Percentiles rank a stretch among this genome's conserved stretches.
phyloP scores from a whole-genome alignment of 2,113 vertebrate species.

The Canis aureus region DNA sequence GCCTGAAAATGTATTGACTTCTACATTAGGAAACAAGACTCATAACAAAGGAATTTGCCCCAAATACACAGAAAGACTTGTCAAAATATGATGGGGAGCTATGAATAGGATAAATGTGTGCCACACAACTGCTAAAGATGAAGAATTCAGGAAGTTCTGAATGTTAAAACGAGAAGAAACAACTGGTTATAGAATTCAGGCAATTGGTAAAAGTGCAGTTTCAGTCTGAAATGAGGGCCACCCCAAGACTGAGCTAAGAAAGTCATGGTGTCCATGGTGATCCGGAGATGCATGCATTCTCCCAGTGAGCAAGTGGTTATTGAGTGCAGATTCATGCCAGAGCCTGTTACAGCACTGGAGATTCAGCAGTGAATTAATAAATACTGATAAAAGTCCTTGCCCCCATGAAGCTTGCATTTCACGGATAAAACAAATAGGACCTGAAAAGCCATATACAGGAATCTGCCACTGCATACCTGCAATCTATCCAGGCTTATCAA shows the following conservation, averaged over 20 bases:
- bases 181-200: slow-evolving; percentile 25
- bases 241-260: not conserved
- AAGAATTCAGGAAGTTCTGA: not conserved
- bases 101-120: not conserved
- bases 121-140: not conserved
- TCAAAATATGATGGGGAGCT: not conserved
- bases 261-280: not conserved
- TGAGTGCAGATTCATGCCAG: not conserved
- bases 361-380: not conserved
- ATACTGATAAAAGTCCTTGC: not conserved
- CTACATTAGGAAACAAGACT: not conserved
- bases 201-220: slow-evolving; percentile 22
- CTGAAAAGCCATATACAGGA: not conserved
- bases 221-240: not conserved
- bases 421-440: not conserved
- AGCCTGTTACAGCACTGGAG: not conserved
- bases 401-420: not conserved
- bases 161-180: not conserved
- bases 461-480: not conserved
- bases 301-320: not conserved
- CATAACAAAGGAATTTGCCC: slow-evolving; percentile 12
- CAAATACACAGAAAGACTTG: not conserved
- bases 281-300: not conserved
- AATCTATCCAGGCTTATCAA: not conserved
- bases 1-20: not conserved